These are phyloP conservation scores for Morus bassanus DNA, from an alignment of 2,797 vertebrate species.

Conservation along the genomic window DNA sequence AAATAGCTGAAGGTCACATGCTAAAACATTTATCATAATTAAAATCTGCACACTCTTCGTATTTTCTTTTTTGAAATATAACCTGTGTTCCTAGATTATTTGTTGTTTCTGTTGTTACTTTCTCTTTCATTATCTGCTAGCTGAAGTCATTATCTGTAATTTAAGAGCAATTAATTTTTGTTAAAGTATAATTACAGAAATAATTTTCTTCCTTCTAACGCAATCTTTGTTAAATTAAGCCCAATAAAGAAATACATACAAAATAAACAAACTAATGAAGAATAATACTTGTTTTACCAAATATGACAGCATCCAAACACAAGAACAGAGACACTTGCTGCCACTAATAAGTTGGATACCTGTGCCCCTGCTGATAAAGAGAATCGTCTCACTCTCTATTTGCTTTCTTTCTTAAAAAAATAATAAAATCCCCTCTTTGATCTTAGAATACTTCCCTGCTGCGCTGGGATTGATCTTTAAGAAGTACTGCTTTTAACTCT, in stretches of 20 bases:
- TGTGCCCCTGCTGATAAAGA: not conserved
- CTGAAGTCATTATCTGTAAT: constrained; percentile 28
- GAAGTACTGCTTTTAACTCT: not conserved
- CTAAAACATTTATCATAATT: constrained; percentile 15
- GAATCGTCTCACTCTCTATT: not conserved
- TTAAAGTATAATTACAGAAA: constrained; percentile 27
- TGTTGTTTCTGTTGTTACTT: not conserved
- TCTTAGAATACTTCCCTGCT: not conserved
- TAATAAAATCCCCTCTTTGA: constrained; percentile 1
- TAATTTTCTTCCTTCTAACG: constrained; percentile 15
- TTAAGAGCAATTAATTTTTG: constrained; percentile 51
- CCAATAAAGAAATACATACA: not conserved
- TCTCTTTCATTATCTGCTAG: constrained; percentile 22
- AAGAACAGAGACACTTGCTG: not conserved
- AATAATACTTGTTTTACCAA: constrained; percentile 5
- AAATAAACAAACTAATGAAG: constrained; percentile 7
- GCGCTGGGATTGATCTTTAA: not conserved
- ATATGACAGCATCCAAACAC: not conserved
- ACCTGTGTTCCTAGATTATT: not conserved
- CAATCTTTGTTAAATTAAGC: constrained; percentile 17
- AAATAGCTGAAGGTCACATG: not conserved
- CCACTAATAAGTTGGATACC: not conserved
- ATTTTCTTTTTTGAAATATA: not conserved
- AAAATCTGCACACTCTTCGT: not conserved
- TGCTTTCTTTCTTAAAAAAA: not conserved